These are phyloP conservation scores for Trichosurus vulpecula DNA, from an alignment of 2,797 vertebrate genomes.

Conservation along the genomic window DNA sequence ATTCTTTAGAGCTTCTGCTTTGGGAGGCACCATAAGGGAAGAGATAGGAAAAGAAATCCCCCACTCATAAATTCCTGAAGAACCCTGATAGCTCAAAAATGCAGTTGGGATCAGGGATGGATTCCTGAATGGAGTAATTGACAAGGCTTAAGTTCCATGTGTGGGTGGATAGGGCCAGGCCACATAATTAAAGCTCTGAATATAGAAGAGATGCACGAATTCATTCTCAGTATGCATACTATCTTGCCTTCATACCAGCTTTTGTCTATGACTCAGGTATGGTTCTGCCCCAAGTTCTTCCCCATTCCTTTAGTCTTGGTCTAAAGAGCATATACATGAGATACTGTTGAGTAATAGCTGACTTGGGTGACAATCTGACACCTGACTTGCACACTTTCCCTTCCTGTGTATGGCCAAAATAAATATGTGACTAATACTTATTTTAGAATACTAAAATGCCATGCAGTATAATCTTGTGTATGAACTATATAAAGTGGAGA, in stretches of 20 bases:
- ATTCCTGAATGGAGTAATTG: background rate
- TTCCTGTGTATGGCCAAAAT: background rate
- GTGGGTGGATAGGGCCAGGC: background rate
- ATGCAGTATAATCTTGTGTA: background rate
- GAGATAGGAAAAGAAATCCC: conserved; percentile 17
- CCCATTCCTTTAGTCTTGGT: background rate
- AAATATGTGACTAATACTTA: background rate
- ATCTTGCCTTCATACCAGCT: background rate
- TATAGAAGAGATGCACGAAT: background rate
- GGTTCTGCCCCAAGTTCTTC: background rate
- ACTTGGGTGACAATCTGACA: background rate
- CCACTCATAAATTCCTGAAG: conserved; percentile 5
- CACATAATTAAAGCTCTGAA: background rate
- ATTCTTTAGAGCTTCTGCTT: background rate
- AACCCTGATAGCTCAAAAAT: background rate
- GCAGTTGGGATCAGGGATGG: background rate
- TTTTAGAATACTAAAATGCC: background rate
- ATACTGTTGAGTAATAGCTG: background rate
- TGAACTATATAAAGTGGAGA: background rate
- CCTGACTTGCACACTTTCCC: background rate
- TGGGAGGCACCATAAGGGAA: background rate
- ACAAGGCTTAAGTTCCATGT: background rate
- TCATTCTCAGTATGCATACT: no score
- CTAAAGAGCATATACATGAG: background rate
- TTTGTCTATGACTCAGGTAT: background rate